Evolutionary conservation across 2,113 vertebrate species (phyloP), one percentile per base, ranked within the genome.

Genomic region (Erinaceus europaeus): DNA sequence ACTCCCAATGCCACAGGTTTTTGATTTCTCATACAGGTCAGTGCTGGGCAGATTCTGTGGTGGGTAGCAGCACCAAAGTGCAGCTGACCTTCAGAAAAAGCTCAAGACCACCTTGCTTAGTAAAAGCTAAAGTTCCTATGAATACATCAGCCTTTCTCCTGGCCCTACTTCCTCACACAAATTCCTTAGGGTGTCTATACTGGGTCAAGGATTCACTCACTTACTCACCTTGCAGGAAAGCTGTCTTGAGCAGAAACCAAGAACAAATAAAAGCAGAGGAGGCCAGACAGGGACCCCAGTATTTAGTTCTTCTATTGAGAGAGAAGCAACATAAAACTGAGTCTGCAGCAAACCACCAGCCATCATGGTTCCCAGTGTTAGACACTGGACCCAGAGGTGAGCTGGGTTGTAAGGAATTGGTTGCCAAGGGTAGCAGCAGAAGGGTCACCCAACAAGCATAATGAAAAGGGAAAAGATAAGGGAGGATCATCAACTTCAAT

Each of bases 341-440:
- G 53, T 18, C 36, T 11, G 13, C 0, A 1, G 57, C 34, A 68
- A 86, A 53, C 11, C 72, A 86, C n/a, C 65, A 48, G 46, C 52
- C 40, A 11, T 29, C 29, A 4, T 0, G 0, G 10, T 40, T 14
- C 18, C 50, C 27, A 4, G 65, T 2, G 0, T 50, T 34, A 20
- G 59, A 10, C 42, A 29, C 46, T 46, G 72, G 44, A 92, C 34
- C 81, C 91, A 90, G 67, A 81, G 78, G 92, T 57, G 46, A 59
- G 21, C 40, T 34, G 36, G 12, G 46, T 17, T 84, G 17, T 0
- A 0, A 27, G 11, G 76, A 57, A 78, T 50, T 0, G 6, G 36
- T 38, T 50, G 25, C 40, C 27, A 36, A 64, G 32, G 27, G n/a
- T n/a, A 10, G 65, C 40, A 50, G 25, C 21, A 72, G 25, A 68